A percentile compares a stretch with the other conserved stretches of the same genome.
phyloP scores from a whole-genome alignment of 2,797 vertebrate genomes.

The Sandelia bainsii region DNA sequence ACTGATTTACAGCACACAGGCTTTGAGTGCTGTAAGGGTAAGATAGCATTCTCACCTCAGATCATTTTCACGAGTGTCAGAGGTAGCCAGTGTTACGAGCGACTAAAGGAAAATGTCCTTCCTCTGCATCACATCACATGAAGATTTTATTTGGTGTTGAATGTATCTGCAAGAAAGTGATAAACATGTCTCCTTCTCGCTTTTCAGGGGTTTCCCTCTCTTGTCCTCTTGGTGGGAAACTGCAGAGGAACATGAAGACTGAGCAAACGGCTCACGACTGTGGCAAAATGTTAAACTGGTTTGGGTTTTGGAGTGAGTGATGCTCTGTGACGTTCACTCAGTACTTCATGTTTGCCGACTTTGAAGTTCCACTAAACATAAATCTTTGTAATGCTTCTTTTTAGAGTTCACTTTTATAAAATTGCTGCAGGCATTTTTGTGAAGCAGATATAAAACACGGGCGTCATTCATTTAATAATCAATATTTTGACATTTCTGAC shows the following conservation, averaged over 20 bases:
- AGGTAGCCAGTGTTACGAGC: slow-evolving; percentile 53
- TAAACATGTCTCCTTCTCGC: slow-evolving; percentile 66
- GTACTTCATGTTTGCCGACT: not conserved
- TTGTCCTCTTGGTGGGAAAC: slow-evolving; percentile 42
- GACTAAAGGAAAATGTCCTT: slow-evolving; percentile 62
- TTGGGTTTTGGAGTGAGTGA: slow-evolving; percentile 17
- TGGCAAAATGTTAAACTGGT: slow-evolving; percentile 23
- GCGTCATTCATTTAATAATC: too few relatives aligned
- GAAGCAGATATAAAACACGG: not conserved
- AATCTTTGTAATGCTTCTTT: not conserved
- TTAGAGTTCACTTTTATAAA: not conserved
- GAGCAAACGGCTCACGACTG: slow-evolving; percentile 29
- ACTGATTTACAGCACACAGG: slow-evolving; percentile 35
- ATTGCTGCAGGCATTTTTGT: not conserved
- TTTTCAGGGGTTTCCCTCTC: slow-evolving; percentile 44
- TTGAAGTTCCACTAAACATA: not conserved
- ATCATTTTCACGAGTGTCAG: slow-evolving; percentile 66
- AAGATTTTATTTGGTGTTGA: slow-evolving; percentile 57
- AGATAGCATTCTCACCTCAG: slow-evolving; percentile 66
- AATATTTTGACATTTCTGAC: not conserved
- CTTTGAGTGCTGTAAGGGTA: slow-evolving; percentile 57
- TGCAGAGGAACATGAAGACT: slow-evolving; percentile 26
- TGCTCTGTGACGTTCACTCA: slow-evolving; percentile 13
- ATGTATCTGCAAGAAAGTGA: slow-evolving; percentile 67
- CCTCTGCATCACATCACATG: slow-evolving; percentile 59